Base-by-base conservation (phyloP, 2,888 invertebrate species). In the Drosophila bunnanda region DNA sequence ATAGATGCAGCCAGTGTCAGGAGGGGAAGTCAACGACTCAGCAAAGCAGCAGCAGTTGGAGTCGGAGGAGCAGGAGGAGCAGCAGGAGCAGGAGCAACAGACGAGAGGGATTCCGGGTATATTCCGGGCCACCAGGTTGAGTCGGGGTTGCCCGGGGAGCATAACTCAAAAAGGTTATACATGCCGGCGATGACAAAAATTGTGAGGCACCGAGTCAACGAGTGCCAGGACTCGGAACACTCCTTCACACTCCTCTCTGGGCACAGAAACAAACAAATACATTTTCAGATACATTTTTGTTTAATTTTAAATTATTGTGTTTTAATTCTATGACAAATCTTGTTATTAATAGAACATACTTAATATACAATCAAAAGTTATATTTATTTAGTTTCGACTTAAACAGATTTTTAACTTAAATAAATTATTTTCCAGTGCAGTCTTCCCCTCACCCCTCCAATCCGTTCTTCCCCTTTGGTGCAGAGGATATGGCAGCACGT, bases 401-500 rank as follows among this genome's bases (percentile, higher is more conserved):
- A 12, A 15, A 20, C 7, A 0, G 8, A 9, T 20, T 0, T 12
- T 0, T 0, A 17, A 15, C 8, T 13, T 12, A 1, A 34, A 22
- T 2, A 12, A 4, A 2, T 4, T 22, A 52, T 43, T 12, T 46
- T 15, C 9, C 10, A 65, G 64, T 65, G 43, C 10, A 12, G 1
- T 12, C 2, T 12, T 0, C 9, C 10, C 44, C 7, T 10, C 17
- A 17, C 38, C 28, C 30, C 57, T 43, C 6, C 13, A 30, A 13
- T 32, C 20, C 22, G n/a, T 34, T 13, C 15, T 22, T 4, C 12
- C 12, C 15, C 38, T 30, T 17, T 55, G 32, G 39, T 41, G 44
- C 78, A 80, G 87, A 76, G 87, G 75, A 80, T 78, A 79, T 78
- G 79, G 80, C 79, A 82, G 79, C 85, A 85, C 85, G 85, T 85